Conservation (phyloP, 2,888 invertebrate genomes). For the Lissocephala sabroskyi region DNA sequence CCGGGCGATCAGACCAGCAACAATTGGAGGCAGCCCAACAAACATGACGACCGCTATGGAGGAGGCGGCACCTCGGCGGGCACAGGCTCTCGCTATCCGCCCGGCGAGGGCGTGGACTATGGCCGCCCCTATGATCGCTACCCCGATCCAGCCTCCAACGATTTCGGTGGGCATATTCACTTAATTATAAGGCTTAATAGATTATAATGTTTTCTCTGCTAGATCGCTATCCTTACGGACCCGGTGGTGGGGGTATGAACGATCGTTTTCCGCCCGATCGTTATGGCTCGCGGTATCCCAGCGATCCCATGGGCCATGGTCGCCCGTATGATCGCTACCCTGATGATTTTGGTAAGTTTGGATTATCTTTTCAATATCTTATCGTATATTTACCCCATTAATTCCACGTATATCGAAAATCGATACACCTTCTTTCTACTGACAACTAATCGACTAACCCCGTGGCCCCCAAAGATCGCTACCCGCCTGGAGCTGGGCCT, state of each 20-base stretch:
- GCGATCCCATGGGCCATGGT: slow-evolving; percentile 54
- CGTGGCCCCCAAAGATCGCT: slow-evolving; percentile 48
- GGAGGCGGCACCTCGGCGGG: slow-evolving; percentile 66
- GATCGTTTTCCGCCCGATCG: slow-evolving; percentile 73
- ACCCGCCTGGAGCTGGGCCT: slow-evolving; percentile 58
- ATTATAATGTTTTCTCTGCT: too few relatives aligned
- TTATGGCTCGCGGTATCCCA: slow-evolving; percentile 46
- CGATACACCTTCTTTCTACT: slow-evolving; percentile 36
- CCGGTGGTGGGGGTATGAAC: slow-evolving; percentile 19
- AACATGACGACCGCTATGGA: slow-evolving; percentile 75
- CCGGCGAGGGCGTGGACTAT: slow-evolving; percentile 61
- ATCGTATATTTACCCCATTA: slow-evolving; percentile 11
- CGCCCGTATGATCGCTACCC: slow-evolving; percentile 70
- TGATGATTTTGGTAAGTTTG: slow-evolving; percentile 50
- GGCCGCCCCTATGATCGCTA: slow-evolving; percentile 69
- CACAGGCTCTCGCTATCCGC: slow-evolving; percentile 50
- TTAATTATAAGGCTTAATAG: too few relatives aligned
- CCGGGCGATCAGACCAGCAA: slow-evolving; percentile 64
- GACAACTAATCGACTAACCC: slow-evolving; percentile 65
- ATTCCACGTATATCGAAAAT: slow-evolving; percentile 24
- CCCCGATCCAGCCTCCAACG: slow-evolving; percentile 51
- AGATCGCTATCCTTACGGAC: slow-evolving; percentile 27
- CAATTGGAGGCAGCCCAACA: slow-evolving; percentile 71
- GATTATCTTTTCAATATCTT: too few relatives aligned
- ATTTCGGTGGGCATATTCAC: slow-evolving; percentile 69